These are phyloP conservation scores for Hypsopygia costalis DNA, from an alignment of 2,888 invertebrate species.

Conservation along the genomic window DNA sequence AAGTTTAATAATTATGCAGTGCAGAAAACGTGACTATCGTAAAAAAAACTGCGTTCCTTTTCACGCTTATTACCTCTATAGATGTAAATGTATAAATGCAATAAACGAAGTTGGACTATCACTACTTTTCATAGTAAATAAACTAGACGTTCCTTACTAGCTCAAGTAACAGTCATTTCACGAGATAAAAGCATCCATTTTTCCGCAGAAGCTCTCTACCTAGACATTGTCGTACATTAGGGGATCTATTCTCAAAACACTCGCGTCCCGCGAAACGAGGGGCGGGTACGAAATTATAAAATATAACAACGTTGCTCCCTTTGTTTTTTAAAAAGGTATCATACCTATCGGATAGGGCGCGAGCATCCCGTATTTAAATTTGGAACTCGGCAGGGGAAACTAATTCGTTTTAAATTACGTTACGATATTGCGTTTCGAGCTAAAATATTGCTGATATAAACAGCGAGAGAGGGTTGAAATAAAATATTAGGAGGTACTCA, in stretches of 20 bases:
- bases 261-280: conserved; percentile 35
- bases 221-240: conserved; percentile 62
- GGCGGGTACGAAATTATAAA: conserved; percentile 39
- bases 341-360: conserved; percentile 59
- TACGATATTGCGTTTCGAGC: conserved; percentile 73
- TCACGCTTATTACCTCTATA: no score
- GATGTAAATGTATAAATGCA: no score
- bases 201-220: conserved; percentile 50
- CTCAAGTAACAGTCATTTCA: conserved; percentile 45
- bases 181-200: conserved; percentile 54
- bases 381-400: conserved; percentile 65
- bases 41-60: no score
- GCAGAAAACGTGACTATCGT: no score
- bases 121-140: no score
- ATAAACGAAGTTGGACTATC: no score
- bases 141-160: conserved; percentile 49
- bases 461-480: conserved; percentile 62
- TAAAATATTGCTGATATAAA: conserved; percentile 73
- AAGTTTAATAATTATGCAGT: no score
- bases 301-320: conserved; percentile 51
- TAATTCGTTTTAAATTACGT: conserved; percentile 80
- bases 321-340: conserved; percentile 66
- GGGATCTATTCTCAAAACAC: conserved; percentile 60
- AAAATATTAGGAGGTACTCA: conserved; percentile 52
- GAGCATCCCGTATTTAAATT: conserved; percentile 74